Base-by-base conservation (phyloP, 2,888 invertebrate genomes). In the Oligia strigilis region DNA sequence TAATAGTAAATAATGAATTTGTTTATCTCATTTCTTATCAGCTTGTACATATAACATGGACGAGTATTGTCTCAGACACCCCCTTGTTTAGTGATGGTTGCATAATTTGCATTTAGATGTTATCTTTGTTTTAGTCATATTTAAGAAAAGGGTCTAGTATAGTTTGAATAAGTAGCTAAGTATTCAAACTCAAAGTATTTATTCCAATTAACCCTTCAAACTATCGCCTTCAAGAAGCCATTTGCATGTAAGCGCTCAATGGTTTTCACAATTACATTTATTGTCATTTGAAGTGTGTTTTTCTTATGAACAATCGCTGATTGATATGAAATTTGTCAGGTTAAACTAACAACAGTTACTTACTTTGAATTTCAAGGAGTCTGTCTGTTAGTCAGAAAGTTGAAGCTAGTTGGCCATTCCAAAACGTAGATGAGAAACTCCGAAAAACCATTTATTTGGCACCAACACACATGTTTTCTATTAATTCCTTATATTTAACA, bases 1-100 rank as follows among this genome's bases (percentile, higher is more conserved):
- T 23, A 23, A n/a, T 19, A 17, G 36, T 60, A 71, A 74, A 75
- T 17, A 77, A 46, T n/a, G 4, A 17, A 66, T 74, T 65, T 49
- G 36, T 23, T 62, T 40, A 58, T 58, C 46, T 58, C 14, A n/a
- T 58, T 58, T 66, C 36, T 66, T 65, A 74, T 55, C 43, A 46
- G 65, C 11, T 13, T 71, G 46, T 46, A 4, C 36, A 36, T 43
- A 23, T 36, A 9, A 23, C 2, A 29, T 46, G 19, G 11, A n/a
- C 36, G 17, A 8, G 17, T 49, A 9, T 2, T 40, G 2, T 71
- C n/a, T 60, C 36, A 43, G 29, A 11, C 23, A 58, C 19, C 11
- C 19, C 43, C 9, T 46, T 43, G 9, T 69, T 40, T 29, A 14
- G 2, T 13, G 19, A 36, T 23, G 36, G 29, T 14, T 46, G 5